Conservation (phyloP, 2,797 vertebrate species). For the Microchirus variegatus region DNA sequence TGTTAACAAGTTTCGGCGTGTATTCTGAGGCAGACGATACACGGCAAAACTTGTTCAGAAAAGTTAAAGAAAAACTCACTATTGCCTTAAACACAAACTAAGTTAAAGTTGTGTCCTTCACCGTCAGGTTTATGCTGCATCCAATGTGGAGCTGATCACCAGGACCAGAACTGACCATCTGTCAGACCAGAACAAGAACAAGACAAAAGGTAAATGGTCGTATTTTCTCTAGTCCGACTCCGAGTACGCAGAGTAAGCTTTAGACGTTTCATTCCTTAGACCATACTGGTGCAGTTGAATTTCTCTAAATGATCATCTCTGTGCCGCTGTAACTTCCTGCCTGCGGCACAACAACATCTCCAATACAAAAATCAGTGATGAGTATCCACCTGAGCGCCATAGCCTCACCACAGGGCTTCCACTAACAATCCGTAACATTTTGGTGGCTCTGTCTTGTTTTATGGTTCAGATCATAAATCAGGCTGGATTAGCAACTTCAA, state of each 20-base stretch:
- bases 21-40: too few species aligned
- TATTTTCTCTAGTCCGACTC: too few species aligned
- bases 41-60: too few species aligned
- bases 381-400: conserved; percentile 39
- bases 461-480: conserved; percentile 62
- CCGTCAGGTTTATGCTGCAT: conserved; percentile 92
- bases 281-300: too few species aligned
- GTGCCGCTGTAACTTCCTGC: background rate
- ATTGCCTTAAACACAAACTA: too few species aligned
- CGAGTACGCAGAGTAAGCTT: too few species aligned
- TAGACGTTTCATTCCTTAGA: too few species aligned
- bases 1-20: too few species aligned
- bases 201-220: conserved; percentile 92
- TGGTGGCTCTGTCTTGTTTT: conserved; percentile 38
- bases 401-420: conserved; percentile 26
- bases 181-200: conserved; percentile 95
- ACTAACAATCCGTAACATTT: conserved; percentile 25
- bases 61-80: too few species aligned
- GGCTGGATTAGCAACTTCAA: conserved; percentile 49
- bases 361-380: conserved; percentile 28
- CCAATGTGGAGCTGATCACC: conserved; percentile 96
- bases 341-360: conserved; percentile 13
- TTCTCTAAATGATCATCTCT: conserved; percentile 13
- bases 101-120: too few species aligned
- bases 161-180: conserved; percentile 96